Evolutionary conservation across 2,113 vertebrate genomes (phyloP).

Genomic region (Clarias batrachus): DNA sequence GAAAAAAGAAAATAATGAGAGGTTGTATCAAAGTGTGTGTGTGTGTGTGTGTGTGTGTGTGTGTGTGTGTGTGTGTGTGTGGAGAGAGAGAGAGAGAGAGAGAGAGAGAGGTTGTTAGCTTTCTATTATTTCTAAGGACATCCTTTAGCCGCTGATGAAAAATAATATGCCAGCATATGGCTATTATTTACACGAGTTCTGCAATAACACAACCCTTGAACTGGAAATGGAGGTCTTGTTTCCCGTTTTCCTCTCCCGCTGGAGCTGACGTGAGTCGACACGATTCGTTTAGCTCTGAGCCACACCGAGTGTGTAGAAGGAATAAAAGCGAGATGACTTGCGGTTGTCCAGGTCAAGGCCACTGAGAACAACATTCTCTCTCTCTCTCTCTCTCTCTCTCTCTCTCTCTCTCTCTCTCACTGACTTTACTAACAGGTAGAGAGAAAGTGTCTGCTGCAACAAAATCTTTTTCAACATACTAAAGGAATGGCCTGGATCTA

Average conservation of each 20-base stretch:
- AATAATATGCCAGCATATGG: constrained; percentile 51
- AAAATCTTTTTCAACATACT: background rate
- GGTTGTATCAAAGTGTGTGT: background rate
- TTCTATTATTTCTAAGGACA: constrained; percentile 78
- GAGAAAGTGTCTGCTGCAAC: background rate
- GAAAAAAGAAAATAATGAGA: background rate
- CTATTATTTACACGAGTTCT: constrained; percentile 48
- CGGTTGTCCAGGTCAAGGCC: constrained; percentile 41
- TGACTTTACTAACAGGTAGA: background rate
- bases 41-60: background rate
- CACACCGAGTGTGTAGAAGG: constrained; percentile 28
- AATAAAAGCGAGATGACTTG: constrained; percentile 41
- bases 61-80: background rate
- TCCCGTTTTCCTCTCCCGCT: constrained; percentile 42
- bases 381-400: constrained; percentile 11
- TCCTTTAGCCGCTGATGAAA: constrained; percentile 68
- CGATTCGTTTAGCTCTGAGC: constrained; percentile 43
- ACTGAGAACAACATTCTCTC: constrained; percentile 16
- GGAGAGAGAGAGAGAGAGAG: constrained; percentile 15
- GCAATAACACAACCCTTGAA: constrained; percentile 58
- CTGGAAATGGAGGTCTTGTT: constrained; percentile 52
- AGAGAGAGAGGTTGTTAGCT: constrained; percentile 17
- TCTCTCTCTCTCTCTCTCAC: background rate
- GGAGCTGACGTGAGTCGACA: constrained; percentile 45
- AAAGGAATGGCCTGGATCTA: background rate